A percentile compares a stretch with the other conserved stretches of the same genome.
phyloP scores from a whole-genome alignment of 2,113 vertebrate species.

The Oncorhynchus tshawytscha region DNA sequence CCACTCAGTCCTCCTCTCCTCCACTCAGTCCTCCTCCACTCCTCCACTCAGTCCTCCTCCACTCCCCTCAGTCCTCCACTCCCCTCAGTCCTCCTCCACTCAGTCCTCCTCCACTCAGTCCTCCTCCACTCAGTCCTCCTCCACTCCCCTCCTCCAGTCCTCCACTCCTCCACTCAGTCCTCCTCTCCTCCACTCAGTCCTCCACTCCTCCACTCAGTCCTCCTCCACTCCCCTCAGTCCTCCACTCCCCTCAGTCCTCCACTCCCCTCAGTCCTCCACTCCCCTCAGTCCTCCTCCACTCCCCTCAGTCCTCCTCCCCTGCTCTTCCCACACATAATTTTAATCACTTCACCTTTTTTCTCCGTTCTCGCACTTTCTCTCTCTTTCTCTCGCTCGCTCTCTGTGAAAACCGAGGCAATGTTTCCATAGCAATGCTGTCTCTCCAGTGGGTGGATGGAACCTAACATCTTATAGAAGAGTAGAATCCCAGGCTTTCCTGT shows the following conservation, averaged over 20 bases:
- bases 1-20: too few relatives aligned
- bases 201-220: too few relatives aligned
- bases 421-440: slow-evolving; percentile 52
- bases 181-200: too few relatives aligned
- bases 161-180: too few relatives aligned
- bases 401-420: slow-evolving; percentile 36
- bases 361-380: not conserved
- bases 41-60: not conserved
- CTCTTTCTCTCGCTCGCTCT: not conserved
- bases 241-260: not conserved
- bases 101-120: too few relatives aligned
- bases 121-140: too few relatives aligned
- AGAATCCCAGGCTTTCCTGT: too few relatives aligned
- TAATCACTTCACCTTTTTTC: slow-evolving; percentile 12
- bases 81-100: too few relatives aligned
- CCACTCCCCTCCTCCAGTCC: too few relatives aligned
- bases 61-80: not conserved
- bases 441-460: slow-evolving; percentile 22
- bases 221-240: slow-evolving; percentile 14
- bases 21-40: not conserved
- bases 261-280: too few relatives aligned
- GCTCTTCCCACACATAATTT: slow-evolving; percentile 4
- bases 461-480: slow-evolving; percentile 22
- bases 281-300: not conserved
- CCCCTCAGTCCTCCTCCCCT: not conserved